Percentiles rank a stretch among this genome's conserved stretches.
Evolutionary conservation across 2,113 vertebrate genomes (phyloP).

Genomic region (Aramus guarauna): DNA sequence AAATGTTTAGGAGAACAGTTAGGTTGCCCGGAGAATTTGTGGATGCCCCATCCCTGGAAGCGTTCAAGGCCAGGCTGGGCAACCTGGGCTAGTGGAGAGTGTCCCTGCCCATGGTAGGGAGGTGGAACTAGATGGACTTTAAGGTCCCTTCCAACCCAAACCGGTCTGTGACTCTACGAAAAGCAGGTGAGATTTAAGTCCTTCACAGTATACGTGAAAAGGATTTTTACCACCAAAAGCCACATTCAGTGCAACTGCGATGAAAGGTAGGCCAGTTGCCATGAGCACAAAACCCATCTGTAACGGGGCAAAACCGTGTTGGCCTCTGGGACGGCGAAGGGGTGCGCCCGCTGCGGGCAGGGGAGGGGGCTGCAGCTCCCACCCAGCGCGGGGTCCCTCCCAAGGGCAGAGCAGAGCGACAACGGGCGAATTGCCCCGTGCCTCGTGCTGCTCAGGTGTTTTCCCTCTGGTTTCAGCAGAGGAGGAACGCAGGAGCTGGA

Average conservation of each 20-base stretch:
- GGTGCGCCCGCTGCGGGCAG: neutral
- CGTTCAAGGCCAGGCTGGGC: no score
- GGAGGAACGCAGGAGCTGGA: neutral
- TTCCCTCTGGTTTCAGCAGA: neutral
- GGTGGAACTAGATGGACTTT: no score
- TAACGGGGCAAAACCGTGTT: neutral
- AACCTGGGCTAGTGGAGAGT: no score
- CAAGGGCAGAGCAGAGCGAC: neutral
- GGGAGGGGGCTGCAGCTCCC: neutral
- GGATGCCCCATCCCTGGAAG: no score
- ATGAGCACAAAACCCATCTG: accelerated
- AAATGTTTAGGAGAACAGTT: neutral
- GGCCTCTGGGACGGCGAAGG: no score
- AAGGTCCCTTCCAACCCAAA: no score
- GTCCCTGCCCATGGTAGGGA: no score
- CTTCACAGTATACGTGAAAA: neutral
- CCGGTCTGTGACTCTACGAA: no score
- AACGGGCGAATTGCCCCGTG: no score
- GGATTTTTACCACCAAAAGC: neutral
- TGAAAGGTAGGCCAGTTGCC: neutral
- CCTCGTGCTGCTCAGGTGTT: neutral
- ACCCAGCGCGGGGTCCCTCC: accelerated
- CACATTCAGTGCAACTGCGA: no score
- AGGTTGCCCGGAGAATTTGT: no score
- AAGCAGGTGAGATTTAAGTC: neutral